phyloP scores from a whole-genome alignment of 2,113 vertebrate species.

The Chaenogobius annularis region DNA sequence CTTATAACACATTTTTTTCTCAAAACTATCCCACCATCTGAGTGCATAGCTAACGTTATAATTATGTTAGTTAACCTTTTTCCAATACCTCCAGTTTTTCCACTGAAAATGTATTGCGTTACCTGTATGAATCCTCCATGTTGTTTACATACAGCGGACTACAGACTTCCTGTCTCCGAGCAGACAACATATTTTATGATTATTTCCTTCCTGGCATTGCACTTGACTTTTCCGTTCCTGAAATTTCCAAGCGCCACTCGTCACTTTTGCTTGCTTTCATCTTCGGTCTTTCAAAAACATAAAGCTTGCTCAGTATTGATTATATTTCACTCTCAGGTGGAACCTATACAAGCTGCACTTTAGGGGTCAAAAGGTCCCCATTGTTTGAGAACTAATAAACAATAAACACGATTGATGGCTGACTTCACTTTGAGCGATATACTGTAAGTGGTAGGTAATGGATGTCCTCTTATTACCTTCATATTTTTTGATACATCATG shows the following conservation, averaged over 20 bases:
- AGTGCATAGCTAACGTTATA: too few relatives aligned
- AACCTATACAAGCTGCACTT: constrained; percentile 32
- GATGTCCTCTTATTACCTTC: constrained; percentile 8
- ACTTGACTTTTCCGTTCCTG: constrained; percentile 27
- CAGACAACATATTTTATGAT: neutral
- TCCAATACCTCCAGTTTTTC: neutral
- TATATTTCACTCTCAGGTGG: constrained; percentile 48
- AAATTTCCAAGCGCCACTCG: constrained; percentile 38
- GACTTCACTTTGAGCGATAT: neutral
- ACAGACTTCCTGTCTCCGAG: neutral
- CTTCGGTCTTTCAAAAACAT: constrained; percentile 26
- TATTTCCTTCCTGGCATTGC: constrained; percentile 23
- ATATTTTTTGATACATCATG: neutral
- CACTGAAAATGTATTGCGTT: neutral
- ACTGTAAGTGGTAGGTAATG: constrained; percentile 43
- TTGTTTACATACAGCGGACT: neutral
- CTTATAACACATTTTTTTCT: too few relatives aligned
- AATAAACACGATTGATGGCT: constrained; percentile 29
- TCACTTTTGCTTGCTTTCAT: constrained; percentile 10
- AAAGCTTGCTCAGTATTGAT: constrained; percentile 53
- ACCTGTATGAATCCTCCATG: neutral
- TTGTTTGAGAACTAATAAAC: constrained; percentile 44
- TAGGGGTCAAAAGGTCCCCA: constrained; percentile 47
- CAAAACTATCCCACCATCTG: too few relatives aligned
- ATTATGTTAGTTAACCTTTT: neutral